Evolutionary conservation across 2,113 vertebrate species (phyloP), one percentile per base, ranked within the genome.

Genomic region (Limnothrissa miodon): DNA sequence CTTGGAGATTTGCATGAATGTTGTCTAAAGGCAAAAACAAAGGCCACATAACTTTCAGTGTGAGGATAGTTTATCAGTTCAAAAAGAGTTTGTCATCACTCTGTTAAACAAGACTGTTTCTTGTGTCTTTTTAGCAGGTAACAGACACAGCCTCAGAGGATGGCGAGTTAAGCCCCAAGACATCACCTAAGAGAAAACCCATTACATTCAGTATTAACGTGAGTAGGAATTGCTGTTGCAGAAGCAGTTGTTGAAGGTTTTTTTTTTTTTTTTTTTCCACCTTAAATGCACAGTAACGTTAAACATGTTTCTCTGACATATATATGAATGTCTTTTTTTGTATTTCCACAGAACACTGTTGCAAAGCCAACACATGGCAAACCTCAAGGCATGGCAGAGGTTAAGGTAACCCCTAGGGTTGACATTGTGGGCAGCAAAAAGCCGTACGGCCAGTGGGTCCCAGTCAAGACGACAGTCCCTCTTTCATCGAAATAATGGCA

Each of bases 361-460:
- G 95, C 95, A 83, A 97, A 95, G 78, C 94, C 95, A 23, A 83
- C 91, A 0, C 81, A 79, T 33, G 90, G 91, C 85, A 92, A 88
- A 39, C 80, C 85, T 0, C 81, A 83, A 3, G 74, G 89, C 5
- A 29, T 74, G 51, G 86, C 87, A 8, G 87, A 87, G 23, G 85
- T 82, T 44, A 92, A 92, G 85, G 91, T 92, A 90, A 93, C 92
- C 0, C 48, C 91, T 51, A 86, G 90, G 85, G 83, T 90, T 36
- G 95, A 96, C 91, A 92, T 93, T 39, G 85, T 93, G 83, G 95
- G 90, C 81, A 94, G 93, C 89, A 93, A 93, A 85, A 96, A 91
- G 88, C 95, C 96, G 1, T 97, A 97, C 48, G 96, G 94, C 81
- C 93, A 94, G 6, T 99, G 97, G 96, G 87, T 96, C 89, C 96